phyloP scores from a whole-genome alignment of 1,140 invertebrate species.

The Sinonovacula constricta region DNA sequence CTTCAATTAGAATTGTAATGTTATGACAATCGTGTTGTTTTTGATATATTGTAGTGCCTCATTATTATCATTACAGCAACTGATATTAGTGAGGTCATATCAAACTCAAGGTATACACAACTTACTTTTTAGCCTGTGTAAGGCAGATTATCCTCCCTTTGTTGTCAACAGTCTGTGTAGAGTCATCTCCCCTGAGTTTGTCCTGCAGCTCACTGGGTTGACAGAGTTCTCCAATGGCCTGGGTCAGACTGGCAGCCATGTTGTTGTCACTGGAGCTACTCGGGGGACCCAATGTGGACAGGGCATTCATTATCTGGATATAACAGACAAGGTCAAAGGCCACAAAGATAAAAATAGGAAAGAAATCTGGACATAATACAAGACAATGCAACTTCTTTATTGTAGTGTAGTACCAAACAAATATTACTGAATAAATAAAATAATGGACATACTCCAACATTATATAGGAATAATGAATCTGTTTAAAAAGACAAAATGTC shows the following conservation, averaged over 20 bases:
- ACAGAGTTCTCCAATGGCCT: constrained; percentile 91
- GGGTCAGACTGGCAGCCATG: constrained; percentile 90
- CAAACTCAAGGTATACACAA: too few relatives aligned
- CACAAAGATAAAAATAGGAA: neutral
- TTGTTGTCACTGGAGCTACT: constrained; percentile 81
- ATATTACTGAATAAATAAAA: too few relatives aligned
- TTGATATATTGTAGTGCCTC: too few relatives aligned
- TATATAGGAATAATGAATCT: too few relatives aligned
- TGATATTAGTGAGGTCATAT: too few relatives aligned
- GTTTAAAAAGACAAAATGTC: too few relatives aligned
- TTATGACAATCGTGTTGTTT: too few relatives aligned
- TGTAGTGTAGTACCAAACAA: too few relatives aligned
- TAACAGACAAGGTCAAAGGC: constrained; percentile 3
- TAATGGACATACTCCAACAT: too few relatives aligned
- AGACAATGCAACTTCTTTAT: neutral
- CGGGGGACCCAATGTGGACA: constrained; percentile 85
- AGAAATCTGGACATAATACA: neutral
- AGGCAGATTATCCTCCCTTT: constrained; percentile 93
- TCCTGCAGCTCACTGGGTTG: constrained; percentile 89
- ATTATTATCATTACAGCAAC: too few relatives aligned
- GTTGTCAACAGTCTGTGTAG: constrained; percentile 81
- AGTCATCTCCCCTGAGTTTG: constrained; percentile 82
- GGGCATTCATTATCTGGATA: constrained; percentile 51
- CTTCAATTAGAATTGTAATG: too few relatives aligned
- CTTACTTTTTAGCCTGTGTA: constrained; percentile 87